Percentiles rank a stretch among this genome's conserved stretches.
Conservation (phyloP, 2,113 vertebrate genomes). For the Gnathonemus echidnorhynchus region DNA sequence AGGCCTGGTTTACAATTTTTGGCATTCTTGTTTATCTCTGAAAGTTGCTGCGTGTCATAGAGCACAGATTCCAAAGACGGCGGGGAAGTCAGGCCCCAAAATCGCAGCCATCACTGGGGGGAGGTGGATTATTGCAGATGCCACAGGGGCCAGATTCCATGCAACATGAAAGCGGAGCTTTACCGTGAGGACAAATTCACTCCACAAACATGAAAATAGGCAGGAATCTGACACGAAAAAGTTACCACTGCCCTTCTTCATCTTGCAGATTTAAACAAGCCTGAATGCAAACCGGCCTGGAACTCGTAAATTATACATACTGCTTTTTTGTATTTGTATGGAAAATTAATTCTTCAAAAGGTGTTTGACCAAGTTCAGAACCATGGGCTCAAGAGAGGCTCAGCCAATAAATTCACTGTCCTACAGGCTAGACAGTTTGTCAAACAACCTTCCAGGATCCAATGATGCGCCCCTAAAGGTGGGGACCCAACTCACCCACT, state of each 20-base stretch:
- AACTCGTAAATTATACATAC: neutral
- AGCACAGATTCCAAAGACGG: neutral
- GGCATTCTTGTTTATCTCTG: slow-evolving; percentile 31
- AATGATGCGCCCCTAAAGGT: neutral
- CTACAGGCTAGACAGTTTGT: neutral
- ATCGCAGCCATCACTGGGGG: neutral
- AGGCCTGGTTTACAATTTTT: slow-evolving; percentile 31
- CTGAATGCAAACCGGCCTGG: neutral
- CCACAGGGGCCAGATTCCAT: neutral
- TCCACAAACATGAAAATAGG: neutral
- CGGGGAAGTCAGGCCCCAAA: neutral
- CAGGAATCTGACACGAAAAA: neutral
- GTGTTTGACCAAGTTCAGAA: neutral
- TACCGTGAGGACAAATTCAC: neutral
- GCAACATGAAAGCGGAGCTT: neutral
- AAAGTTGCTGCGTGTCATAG: neutral
- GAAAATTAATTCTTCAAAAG: neutral
- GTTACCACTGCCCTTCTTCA: neutral
- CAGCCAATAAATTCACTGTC: neutral
- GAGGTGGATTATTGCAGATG: neutral
- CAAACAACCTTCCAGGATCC: neutral
- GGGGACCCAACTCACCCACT: neutral
- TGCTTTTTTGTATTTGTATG: neutral
- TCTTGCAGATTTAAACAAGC: neutral
- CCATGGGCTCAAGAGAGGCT: neutral